Evolutionary conservation across 2,888 invertebrate genomes (phyloP).

Genomic region (Mesochorus sp.): DNA sequence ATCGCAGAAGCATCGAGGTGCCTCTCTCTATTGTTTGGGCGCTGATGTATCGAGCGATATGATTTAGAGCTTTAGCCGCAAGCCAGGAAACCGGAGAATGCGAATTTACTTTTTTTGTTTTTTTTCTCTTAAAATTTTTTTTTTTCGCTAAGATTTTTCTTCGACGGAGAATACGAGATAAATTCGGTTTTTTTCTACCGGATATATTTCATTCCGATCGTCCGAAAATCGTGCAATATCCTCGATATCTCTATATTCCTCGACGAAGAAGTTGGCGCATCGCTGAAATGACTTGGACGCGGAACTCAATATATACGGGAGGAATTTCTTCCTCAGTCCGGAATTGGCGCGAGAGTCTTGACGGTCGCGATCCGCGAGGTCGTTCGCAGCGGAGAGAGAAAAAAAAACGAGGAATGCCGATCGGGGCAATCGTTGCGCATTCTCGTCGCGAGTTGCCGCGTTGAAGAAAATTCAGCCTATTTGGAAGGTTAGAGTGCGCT

Average conservation of each 20-base stretch:
- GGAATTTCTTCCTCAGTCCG: constrained; percentile 16
- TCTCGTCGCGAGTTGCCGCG: not conserved
- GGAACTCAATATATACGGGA: too few species aligned
- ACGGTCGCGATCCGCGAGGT: not conserved
- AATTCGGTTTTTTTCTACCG: too few species aligned
- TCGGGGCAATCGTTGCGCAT: not conserved
- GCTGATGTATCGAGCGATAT: constrained; percentile 72
- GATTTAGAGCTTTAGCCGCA: constrained; percentile 68
- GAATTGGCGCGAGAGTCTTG: not conserved
- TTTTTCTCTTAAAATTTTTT: constrained; percentile 17
- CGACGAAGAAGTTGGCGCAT: not conserved
- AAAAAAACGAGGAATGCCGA: constrained; percentile 18
- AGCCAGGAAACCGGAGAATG: constrained; percentile 29
- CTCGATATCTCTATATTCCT: too few species aligned
- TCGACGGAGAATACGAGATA: too few species aligned
- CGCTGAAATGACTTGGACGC: too few species aligned
- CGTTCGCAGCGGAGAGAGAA: not conserved
- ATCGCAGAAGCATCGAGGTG: constrained; percentile 55
- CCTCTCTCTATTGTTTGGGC: constrained; percentile 64
- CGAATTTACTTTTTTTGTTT: constrained; percentile 29
- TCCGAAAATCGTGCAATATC: too few species aligned
- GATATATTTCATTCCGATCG: too few species aligned
- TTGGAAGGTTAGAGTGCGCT: constrained; percentile 30
- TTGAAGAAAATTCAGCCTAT: constrained; percentile 39
- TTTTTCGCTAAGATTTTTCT: too few species aligned